phyloP scores from a whole-genome alignment of 2,888 invertebrate species.

The Plebejus anna region DNA sequence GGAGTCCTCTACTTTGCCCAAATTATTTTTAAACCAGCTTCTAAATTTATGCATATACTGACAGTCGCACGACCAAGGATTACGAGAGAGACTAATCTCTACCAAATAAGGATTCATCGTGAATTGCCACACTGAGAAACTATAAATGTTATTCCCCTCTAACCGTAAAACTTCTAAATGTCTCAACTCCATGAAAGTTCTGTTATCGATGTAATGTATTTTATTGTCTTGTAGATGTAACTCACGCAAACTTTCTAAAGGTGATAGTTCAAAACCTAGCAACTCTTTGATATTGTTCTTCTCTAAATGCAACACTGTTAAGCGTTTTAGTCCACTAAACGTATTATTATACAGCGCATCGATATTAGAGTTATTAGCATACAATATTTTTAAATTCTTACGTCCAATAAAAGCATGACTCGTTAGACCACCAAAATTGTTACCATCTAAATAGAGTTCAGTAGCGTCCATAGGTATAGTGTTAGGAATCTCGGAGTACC shows the following conservation, averaged over 20 bases:
- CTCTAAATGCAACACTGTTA: conserved; percentile 91
- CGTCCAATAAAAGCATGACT: conserved; percentile 95
- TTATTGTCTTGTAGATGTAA: conserved; percentile 93
- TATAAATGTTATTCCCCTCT: conserved; percentile 90
- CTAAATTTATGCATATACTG: conserved; percentile 89
- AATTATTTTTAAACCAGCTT: conserved; percentile 88
- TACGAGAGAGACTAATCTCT: conserved; percentile 90
- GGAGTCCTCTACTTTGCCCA: conserved; percentile 90
- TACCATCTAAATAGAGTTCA: conserved; percentile 95
- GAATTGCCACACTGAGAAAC: conserved; percentile 93
- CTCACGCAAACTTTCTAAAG: conserved; percentile 90
- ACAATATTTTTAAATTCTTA: conserved; percentile 92
- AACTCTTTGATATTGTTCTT: conserved; percentile 90
- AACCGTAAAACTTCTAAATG: conserved; percentile 91
- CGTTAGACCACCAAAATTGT: conserved; percentile 91
- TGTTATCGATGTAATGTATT: conserved; percentile 90
- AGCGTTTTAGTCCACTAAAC: conserved; percentile 90
- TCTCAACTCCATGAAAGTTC: conserved; percentile 89
- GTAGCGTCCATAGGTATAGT: conserved; percentile 97
- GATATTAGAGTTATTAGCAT: conserved; percentile 93
- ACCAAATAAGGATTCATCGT: conserved; percentile 90
- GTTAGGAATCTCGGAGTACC: conserved; percentile 90
- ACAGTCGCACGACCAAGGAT: conserved; percentile 96
- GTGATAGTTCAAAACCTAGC: conserved; percentile 90
- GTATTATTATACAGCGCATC: conserved; percentile 92